Base-by-base conservation (phyloP, 2,113 vertebrate species). In the Pseudois nayaur region DNA sequence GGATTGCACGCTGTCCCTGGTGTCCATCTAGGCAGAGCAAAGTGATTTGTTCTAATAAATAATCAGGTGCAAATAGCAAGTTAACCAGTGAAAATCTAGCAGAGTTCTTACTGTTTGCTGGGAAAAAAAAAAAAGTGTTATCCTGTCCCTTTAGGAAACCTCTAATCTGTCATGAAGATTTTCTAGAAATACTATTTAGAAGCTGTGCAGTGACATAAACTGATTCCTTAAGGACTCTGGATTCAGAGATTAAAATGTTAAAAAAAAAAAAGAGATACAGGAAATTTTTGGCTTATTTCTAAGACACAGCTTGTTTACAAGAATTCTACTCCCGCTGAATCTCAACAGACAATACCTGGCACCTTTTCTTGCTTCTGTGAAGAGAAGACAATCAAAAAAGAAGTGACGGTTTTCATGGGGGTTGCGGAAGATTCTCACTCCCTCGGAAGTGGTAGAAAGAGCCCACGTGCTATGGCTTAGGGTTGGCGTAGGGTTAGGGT, bases 381-480 rank as follows among this genome's bases (percentile, higher is more conserved):
- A 16, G 11, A 55, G 33, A 33, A n/a, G 55, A 31, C 12, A 33
- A 27, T 16, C 50, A 50, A 25, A 33, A 62, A 85, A 0, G 40
- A 21, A 90, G 27, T 1, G 7, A 17, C 0, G 3, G 9, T 14
- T 31, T 19, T 48, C 10, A 15, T 4, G 17, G 67, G 27, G 40
- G 48, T 2, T n/a, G 4, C 6, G 55, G 60, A 21, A 33, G 57
- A 50, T 1, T 33, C 45, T 48, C 45, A 8, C 1, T 55, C 36
- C 45, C 25, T 67, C 5, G 15, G 48, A 33, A 40, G 23, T 1
- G 48, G 36, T 13, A 1, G 40, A 19, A 27, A 40, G 17, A 52
- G 33, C 31, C 48, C 95, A 23, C 0, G 0, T 2, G 50, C 6
- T 8, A 40, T 2, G 15, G 19, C 10, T 40, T 6, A 74, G 67